These are phyloP conservation scores for Oxytorus armatus DNA, from an alignment of 2,888 invertebrate species.

Conservation along the genomic window DNA sequence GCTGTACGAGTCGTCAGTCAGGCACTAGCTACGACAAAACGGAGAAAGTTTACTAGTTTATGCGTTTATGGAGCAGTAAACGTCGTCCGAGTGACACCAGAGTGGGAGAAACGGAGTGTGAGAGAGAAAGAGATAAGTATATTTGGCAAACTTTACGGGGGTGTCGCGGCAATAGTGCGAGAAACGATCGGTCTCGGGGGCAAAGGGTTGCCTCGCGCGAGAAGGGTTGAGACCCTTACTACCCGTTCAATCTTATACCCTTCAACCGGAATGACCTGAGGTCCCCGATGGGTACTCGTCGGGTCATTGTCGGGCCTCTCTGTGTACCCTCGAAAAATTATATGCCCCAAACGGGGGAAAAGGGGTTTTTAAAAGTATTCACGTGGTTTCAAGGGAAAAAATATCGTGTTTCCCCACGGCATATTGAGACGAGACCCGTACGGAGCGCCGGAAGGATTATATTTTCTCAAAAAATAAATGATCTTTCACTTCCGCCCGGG, in stretches of 20 bases:
- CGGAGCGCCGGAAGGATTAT: conserved; percentile 59
- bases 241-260: conserved; percentile 26
- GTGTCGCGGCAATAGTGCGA: conserved; percentile 40
- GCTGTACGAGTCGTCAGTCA: conserved; percentile 36
- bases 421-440: neutral
- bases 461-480: conserved; percentile 46
- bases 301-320: conserved; percentile 42
- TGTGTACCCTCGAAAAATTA: conserved; percentile 37
- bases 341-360: conserved; percentile 7
- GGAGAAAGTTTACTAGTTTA: conserved; percentile 77
- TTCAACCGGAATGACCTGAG: conserved; percentile 55
- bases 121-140: conserved; percentile 17
- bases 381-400: conserved; percentile 59
- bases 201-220: conserved; percentile 74
- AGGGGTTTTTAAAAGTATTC: conserved; percentile 53
- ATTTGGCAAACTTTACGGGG: conserved; percentile 51
- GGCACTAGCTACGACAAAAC: conserved; percentile 45
- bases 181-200: conserved; percentile 58
- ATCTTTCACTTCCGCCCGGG: conserved; percentile 20
- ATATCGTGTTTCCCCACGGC: conserved; percentile 57
- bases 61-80: conserved; percentile 79
- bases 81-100: conserved; percentile 50
- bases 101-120: conserved; percentile 44
- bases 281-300: conserved; percentile 30
- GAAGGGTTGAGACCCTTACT: conserved; percentile 70